Percentiles rank a stretch among this genome's conserved stretches.
phyloP scores from a whole-genome alignment of 2,113 vertebrate genomes.

The Eulemur macaco region DNA sequence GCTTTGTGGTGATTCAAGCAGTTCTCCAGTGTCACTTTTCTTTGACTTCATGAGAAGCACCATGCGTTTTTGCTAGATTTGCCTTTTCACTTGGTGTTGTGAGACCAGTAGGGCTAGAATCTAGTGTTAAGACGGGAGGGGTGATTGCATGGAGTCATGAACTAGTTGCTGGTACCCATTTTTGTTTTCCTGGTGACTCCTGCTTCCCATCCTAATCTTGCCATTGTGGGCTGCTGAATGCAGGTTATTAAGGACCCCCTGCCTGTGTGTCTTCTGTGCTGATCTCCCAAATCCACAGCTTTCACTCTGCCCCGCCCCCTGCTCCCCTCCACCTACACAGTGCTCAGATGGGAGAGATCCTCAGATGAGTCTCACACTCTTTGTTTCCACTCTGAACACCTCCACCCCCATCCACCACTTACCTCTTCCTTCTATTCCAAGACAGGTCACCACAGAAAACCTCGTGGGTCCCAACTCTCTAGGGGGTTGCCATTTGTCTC shows the following conservation, averaged over 20 bases:
- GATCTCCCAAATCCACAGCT: background rate
- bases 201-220: background rate
- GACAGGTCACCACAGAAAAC: background rate
- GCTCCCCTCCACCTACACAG: background rate
- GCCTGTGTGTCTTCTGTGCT: background rate
- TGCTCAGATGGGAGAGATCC: background rate
- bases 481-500: background rate
- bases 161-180: background rate
- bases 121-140: background rate
- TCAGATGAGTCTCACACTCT: background rate
- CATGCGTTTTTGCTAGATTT: background rate
- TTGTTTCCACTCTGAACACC: background rate
- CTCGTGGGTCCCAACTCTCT: background rate
- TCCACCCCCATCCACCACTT: background rate
- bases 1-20: background rate
- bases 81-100: background rate
- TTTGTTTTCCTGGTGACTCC: background rate
- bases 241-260: background rate
- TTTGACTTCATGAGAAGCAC: background rate
- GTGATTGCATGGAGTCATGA: background rate
- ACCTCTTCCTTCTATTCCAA: background rate
- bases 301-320: background rate
- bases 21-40: background rate
- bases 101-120: background rate
- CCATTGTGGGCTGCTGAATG: background rate